Evolutionary conservation across 2,113 vertebrate species (phyloP).

Genomic region (Phoxinus phoxinus): DNA sequence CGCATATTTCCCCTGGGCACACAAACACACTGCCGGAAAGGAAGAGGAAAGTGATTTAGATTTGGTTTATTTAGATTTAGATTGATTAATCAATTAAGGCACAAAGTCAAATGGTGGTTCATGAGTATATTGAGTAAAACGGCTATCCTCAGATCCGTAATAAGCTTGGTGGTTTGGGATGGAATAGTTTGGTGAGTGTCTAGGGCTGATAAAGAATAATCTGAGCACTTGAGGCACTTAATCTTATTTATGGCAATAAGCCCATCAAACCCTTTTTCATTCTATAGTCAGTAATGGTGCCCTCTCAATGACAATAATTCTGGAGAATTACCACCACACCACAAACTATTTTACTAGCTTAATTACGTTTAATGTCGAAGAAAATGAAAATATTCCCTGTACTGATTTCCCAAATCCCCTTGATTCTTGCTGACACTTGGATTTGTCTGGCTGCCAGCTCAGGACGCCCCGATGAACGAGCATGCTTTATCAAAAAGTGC

Average conservation of each 20-base stretch:
- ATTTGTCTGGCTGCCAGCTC: neutral
- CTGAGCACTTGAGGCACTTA: neutral
- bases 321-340: neutral
- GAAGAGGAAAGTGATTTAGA: neutral
- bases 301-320: neutral
- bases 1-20: conserved; percentile 81
- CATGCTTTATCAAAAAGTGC: neutral
- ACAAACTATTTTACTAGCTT: neutral
- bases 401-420: neutral
- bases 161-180: neutral
- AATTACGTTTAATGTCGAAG: neutral
- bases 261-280: neutral
- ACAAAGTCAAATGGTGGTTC: neutral
- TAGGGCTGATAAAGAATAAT: neutral
- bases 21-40: conserved; percentile 71
- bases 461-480: neutral
- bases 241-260: neutral
- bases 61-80: neutral
- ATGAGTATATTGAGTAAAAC: neutral
- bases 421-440: neutral
- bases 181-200: neutral
- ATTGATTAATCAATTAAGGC: neutral
- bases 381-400: neutral
- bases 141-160: neutral
- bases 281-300: neutral